Conservation (phyloP, 2,113 vertebrate genomes). For the Poicephalus meyeri region DNA sequence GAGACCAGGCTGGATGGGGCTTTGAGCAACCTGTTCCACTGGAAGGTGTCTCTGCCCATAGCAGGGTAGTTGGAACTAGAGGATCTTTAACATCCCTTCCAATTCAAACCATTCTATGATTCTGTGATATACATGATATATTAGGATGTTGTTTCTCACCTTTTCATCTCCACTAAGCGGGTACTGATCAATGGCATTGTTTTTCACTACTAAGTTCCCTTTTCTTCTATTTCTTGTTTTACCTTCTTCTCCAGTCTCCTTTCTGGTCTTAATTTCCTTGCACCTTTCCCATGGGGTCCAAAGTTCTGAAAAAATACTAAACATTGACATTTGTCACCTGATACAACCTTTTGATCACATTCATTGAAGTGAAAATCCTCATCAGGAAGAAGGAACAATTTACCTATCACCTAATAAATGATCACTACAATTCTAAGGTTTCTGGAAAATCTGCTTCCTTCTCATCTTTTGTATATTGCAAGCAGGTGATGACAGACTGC, state of each 20-base stretch:
- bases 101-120: background rate
- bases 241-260: slow-evolving; percentile 40
- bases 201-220: slow-evolving; percentile 55
- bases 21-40: background rate
- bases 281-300: slow-evolving; percentile 61
- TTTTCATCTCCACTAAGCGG: slow-evolving; percentile 71
- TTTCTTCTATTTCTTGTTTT: slow-evolving; percentile 42
- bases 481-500: background rate
- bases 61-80: background rate
- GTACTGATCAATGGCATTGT: slow-evolving; percentile 66
- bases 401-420: background rate
- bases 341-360: background rate
- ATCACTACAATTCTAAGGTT: background rate
- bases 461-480: background rate
- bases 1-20: background rate
- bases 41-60: background rate
- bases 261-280: slow-evolving; percentile 66
- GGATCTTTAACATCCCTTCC: background rate
- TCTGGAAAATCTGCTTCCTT: background rate
- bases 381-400: background rate
- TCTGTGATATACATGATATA: background rate
- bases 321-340: background rate
- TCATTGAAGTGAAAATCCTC: background rate
- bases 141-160: slow-evolving; percentile 16
- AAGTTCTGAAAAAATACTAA: background rate